These are phyloP conservation scores for Harpagoxenus sublaevis DNA, from an alignment of 2,888 invertebrate genomes.

Conservation along the genomic window DNA sequence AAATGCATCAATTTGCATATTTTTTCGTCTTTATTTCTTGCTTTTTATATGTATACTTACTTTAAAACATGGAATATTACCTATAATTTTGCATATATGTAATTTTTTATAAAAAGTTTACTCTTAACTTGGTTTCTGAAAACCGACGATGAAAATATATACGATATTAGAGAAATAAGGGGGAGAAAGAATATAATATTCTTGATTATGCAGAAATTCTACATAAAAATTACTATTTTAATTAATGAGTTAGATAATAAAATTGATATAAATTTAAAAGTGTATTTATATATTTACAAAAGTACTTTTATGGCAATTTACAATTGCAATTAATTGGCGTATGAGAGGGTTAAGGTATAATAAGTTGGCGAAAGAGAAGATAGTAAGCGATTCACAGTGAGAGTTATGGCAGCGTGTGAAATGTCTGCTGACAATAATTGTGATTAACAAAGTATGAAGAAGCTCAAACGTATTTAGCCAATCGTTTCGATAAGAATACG, in stretches of 20 bases:
- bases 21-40: neutral
- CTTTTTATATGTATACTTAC: neutral
- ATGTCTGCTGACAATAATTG: slow-evolving; percentile 54
- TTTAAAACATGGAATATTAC: neutral
- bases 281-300: neutral
- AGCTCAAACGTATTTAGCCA: slow-evolving; percentile 42
- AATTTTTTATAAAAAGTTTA: neutral
- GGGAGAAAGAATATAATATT: neutral
- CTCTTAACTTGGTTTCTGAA: neutral
- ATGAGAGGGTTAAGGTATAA: slow-evolving; percentile 54
- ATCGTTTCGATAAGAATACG: slow-evolving; percentile 34
- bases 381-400: slow-evolving; percentile 68
- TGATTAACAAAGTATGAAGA: slow-evolving; percentile 50
- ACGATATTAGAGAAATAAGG: neutral
- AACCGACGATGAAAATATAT: neutral
- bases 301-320: neutral
- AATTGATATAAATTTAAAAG: neutral
- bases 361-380: slow-evolving; percentile 65
- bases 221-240: neutral
- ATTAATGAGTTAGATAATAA: slow-evolving; percentile 1
- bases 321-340: neutral
- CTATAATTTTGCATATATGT: neutral
- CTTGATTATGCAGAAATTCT: neutral
- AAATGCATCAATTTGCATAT: neutral
- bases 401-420: slow-evolving; percentile 66